Conservation (phyloP, 2,888 invertebrate genomes). For the Geotrupes spiniger region DNA sequence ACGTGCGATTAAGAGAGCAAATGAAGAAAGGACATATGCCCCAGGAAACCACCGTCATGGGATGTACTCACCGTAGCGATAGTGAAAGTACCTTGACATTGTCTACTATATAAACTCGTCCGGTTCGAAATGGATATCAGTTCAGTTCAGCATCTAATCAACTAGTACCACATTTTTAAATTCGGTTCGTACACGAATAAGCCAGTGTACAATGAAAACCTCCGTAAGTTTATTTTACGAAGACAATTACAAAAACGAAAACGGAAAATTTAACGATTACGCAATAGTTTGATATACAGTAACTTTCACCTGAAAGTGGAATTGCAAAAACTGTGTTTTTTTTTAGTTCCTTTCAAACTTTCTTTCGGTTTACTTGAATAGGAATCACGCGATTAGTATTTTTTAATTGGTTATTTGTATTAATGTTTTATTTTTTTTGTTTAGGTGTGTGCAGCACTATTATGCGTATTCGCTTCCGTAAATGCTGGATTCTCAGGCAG, state of each 20-base stretch:
- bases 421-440: neutral
- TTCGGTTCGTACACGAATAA: conserved; percentile 17
- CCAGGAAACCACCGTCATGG: conserved; percentile 2
- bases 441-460: conserved; percentile 20
- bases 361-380: too few species aligned
- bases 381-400: too few species aligned
- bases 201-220: conserved; percentile 44
- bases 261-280: too few species aligned
- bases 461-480: conserved; percentile 21
- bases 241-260: neutral
- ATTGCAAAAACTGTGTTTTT: too few species aligned
- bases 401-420: neutral
- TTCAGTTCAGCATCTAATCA: conserved; percentile 28
- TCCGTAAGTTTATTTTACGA: conserved; percentile 42
- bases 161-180: neutral
- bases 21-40: conserved; percentile 18
- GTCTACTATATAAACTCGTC: conserved; percentile 36
- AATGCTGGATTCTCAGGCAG: conserved; percentile 22
- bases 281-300: too few species aligned
- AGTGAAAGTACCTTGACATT: conserved; percentile 40
- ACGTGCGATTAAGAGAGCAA: too few species aligned
- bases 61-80: conserved; percentile 28
- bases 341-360: neutral
- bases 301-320: too few species aligned
- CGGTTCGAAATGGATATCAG: conserved; percentile 36